A percentile compares a stretch with the other conserved stretches of the same genome.
phyloP scores from a whole-genome alignment of 2,888 invertebrate genomes.

The Nomada fucata region DNA sequence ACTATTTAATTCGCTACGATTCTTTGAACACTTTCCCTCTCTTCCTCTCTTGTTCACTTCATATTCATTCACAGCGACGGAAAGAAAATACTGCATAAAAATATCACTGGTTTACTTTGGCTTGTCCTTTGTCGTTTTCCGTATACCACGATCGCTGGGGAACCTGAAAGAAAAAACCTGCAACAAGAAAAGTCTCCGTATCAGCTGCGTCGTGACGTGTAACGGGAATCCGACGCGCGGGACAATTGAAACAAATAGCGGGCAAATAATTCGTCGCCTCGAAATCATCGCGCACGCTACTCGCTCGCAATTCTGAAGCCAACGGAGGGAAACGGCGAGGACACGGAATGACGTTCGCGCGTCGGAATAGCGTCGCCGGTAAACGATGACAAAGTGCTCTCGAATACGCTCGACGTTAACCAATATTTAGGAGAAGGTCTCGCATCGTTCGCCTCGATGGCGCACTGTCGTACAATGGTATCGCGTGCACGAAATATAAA shows the following conservation, averaged over 20 bases:
- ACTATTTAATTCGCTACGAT: not conserved
- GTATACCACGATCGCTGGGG: slow-evolving; percentile 21
- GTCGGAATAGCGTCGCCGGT: slow-evolving; percentile 17
- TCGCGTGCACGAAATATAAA: slow-evolving; percentile 27
- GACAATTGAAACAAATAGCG: slow-evolving; percentile 1
- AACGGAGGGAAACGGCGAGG: not conserved
- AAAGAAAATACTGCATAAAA: slow-evolving; percentile 59
- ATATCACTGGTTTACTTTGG: slow-evolving; percentile 78
- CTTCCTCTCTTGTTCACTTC: slow-evolving; percentile 19
- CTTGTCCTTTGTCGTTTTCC: slow-evolving; percentile 59
- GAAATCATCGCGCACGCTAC: not conserved
- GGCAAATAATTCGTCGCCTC: not conserved
- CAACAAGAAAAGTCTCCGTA: not conserved
- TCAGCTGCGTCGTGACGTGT: not conserved
- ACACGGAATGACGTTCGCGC: slow-evolving; percentile 26
- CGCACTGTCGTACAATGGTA: slow-evolving; percentile 9
- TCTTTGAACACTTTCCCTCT: slow-evolving; percentile 21
- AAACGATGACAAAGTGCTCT: slow-evolving; percentile 50
- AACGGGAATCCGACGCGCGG: too few relatives aligned
- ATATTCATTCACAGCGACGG: slow-evolving; percentile 14
- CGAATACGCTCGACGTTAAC: slow-evolving; percentile 40
- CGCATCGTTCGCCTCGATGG: slow-evolving; percentile 1
- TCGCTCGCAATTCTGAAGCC: not conserved
- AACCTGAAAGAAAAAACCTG: slow-evolving; percentile 44
- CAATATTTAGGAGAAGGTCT: slow-evolving; percentile 45